A percentile compares a stretch with the other conserved stretches of the same genome.
phyloP scores from a whole-genome alignment of 1,140 invertebrate genomes.

The Acyrthosiphon pisum region DNA sequence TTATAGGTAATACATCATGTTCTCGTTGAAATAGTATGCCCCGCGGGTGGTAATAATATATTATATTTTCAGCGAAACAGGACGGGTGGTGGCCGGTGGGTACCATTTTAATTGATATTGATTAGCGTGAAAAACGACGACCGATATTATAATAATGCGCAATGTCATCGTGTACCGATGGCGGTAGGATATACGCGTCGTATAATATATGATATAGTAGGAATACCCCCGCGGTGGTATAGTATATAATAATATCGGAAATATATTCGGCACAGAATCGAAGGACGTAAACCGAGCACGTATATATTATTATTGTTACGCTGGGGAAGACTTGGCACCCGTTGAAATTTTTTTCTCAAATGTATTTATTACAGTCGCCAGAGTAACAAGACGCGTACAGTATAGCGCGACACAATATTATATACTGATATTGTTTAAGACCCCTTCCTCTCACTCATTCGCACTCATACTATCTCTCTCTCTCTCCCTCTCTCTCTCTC shows the following conservation, averaged over 20 bases:
- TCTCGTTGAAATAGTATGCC: not conserved
- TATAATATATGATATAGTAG: not conserved
- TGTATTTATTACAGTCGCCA: not conserved
- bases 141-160: not conserved
- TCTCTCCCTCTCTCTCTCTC: not conserved
- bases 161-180: not conserved
- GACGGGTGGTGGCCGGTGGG: not conserved
- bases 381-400: not conserved
- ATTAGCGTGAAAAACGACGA: not conserved
- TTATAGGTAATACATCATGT: not conserved
- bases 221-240: not conserved
- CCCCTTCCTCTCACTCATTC: not conserved
- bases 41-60: not conserved
- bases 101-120: not conserved
- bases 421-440: not conserved
- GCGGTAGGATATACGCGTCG: not conserved
- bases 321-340: not conserved
- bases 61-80: not conserved
- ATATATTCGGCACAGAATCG: not conserved
- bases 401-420: not conserved
- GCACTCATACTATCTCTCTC: not conserved
- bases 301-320: constrained; percentile 5
- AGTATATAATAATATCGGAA: not conserved
- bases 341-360: constrained; percentile 6
- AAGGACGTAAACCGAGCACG: not conserved